Evolutionary conservation across 2,113 vertebrate genomes (phyloP), one percentile per base, ranked within the genome.

Genomic region (Myiopsitta monachus): DNA sequence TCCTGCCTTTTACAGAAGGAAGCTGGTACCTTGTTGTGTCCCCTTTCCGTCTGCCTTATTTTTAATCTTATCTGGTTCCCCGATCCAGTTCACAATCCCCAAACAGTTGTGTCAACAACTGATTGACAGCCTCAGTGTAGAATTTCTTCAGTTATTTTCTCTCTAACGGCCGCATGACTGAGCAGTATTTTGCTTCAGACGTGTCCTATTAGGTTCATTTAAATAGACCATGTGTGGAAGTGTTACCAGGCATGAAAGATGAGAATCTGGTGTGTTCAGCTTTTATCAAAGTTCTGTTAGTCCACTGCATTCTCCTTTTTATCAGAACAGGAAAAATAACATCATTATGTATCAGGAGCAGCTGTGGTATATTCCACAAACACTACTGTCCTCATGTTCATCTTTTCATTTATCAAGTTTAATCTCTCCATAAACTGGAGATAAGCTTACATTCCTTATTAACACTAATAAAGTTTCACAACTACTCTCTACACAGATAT

Each of bases 21-120:
- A 93, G 14, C 38, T 83, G n/a, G 69, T 82, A 83, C 75, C 78
- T 72, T 90, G 78, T 72, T 63, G 83, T 79, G 57, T 49, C 38
- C n/a, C 13, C 14, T 90, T 93, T 68, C 47, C 43, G 1, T 91
- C 57, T 90, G 87, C 70, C 76, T 87, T 96, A 95, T 92, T 94
- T 94, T 95, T 93, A 95, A 93, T 74, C 44, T 94, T 87, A 82
- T 87, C 78, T 95, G 57, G 18, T 91, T 93, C 85, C 62, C 74
- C 79, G 70, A 90, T 84, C 74, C 82, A 83, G 70, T 83, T 94
- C 92, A 91, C 84, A 91, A 72, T 68, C 82, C 77, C 33, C 52
- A 72, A 55, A 85, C 66, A 93, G 78, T 87, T 94, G 78, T 87
- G 94, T 96, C 82, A 94, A 94, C 84, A 96, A 87, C 81, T 33